Evolutionary conservation across 2,888 invertebrate genomes (phyloP).

Genomic region (Amphimallon solstitiale): DNA sequence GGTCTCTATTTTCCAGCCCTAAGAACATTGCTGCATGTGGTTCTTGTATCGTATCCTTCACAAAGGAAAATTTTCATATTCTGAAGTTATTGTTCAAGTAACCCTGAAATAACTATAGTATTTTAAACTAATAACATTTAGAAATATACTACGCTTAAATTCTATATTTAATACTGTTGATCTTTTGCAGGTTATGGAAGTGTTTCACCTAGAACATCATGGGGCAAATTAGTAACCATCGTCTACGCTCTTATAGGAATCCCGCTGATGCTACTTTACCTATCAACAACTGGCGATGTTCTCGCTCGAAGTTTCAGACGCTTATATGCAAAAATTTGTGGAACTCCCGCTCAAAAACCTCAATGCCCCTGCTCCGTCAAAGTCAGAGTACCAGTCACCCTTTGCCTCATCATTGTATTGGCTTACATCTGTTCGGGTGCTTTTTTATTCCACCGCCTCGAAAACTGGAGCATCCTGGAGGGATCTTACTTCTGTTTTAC

Average conservation of each 20-base stretch:
- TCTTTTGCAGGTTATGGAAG: conserved; percentile 85
- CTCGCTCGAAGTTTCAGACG: conserved; percentile 82
- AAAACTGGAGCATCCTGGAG: conserved; percentile 91
- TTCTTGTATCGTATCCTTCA: too few relatives aligned
- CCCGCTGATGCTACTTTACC: conserved; percentile 87
- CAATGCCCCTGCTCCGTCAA: conserved; percentile 66
- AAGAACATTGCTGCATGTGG: too few relatives aligned
- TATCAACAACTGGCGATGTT: conserved; percentile 87
- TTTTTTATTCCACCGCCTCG: conserved; percentile 87
- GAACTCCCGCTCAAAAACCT: conserved; percentile 52
- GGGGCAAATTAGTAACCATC: conserved; percentile 84
- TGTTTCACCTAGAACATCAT: conserved; percentile 81
- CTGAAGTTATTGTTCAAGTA: too few relatives aligned
- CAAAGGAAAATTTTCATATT: too few relatives aligned
- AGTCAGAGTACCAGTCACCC: conserved; percentile 85
- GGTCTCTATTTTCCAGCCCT: too few relatives aligned
- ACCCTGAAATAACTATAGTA: too few relatives aligned
- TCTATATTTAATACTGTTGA: too few relatives aligned
- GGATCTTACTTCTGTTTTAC: conserved; percentile 86
- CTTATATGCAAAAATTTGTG: conserved; percentile 71
- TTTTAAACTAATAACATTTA: too few relatives aligned
- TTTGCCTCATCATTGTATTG: conserved; percentile 86
- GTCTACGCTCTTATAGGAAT: conserved; percentile 88
- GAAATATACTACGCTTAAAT: too few relatives aligned
- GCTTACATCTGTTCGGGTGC: conserved; percentile 91